These are phyloP conservation scores for Spermophilus dauricus DNA, from an alignment of 2,113 vertebrate species.

Conservation along the genomic window DNA sequence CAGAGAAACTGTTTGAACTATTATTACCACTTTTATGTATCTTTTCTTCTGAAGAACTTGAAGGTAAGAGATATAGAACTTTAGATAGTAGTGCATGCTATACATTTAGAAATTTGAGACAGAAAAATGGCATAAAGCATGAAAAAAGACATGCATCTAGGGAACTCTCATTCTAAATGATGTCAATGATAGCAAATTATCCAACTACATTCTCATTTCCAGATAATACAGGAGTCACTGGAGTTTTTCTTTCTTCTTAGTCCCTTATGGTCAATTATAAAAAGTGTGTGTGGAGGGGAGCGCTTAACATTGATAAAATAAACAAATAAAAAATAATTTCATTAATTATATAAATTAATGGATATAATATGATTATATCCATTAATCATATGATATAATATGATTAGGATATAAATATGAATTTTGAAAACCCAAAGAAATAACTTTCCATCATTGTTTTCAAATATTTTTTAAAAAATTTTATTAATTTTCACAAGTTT, in stretches of 20 bases:
- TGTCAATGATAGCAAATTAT: neutral
- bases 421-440: constrained; percentile 22
- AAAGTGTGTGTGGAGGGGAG: neutral
- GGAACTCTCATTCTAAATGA: neutral
- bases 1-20: neutral
- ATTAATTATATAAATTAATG: too few species aligned
- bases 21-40: neutral
- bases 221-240: neutral
- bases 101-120: constrained; percentile 3
- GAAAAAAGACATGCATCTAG: neutral
- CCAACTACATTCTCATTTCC: neutral
- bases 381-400: too few species aligned
- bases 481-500: neutral
- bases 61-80: neutral
- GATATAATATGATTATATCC: too few species aligned
- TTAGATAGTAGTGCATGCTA: neutral
- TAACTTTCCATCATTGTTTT: neutral
- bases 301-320: neutral
- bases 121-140: neutral
- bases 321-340: neutral
- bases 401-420: neutral
- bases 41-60: constrained; percentile 22
- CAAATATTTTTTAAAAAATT: constrained; percentile 15
- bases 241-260: neutral
- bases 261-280: neutral